Evolutionary conservation across 2,888 invertebrate genomes (phyloP).

Genomic region (Stenurella melanura): DNA sequence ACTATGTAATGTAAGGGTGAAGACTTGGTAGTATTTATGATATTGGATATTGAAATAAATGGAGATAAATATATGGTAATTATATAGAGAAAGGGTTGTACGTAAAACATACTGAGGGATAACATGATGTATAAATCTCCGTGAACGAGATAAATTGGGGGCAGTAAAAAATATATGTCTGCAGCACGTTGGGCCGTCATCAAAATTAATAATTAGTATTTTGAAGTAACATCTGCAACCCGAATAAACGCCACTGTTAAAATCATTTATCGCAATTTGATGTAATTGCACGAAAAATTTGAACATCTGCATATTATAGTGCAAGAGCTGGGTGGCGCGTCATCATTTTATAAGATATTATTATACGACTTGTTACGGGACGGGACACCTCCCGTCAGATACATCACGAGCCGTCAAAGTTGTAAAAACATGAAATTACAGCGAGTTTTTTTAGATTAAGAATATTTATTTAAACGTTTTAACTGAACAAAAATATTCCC

Average conservation of each 20-base stretch:
- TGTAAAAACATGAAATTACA: no score
- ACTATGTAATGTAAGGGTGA: no score
- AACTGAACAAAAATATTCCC: no score
- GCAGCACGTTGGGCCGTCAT: slow-evolving; percentile 58
- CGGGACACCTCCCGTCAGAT: no score
- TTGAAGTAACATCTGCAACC: slow-evolving; percentile 39
- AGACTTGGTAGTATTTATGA: not conserved
- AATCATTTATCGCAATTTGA: slow-evolving; percentile 22
- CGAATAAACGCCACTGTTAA: slow-evolving; percentile 22
- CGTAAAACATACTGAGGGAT: slow-evolving; percentile 33
- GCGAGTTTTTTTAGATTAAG: no score
- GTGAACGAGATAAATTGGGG: slow-evolving; percentile 55
- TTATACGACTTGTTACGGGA: no score
- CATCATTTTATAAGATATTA: no score
- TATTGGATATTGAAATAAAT: slow-evolving; percentile 5
- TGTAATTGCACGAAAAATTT: not conserved
- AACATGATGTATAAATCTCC: slow-evolving; percentile 47
- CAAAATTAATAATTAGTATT: slow-evolving; percentile 60
- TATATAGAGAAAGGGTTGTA: slow-evolving; percentile 27
- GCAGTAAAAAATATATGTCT: slow-evolving; percentile 55
- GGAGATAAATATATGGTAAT: slow-evolving; percentile 23
- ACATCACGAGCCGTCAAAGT: no score
- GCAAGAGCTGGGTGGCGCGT: no score
- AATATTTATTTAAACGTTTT: no score
- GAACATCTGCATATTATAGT: not conserved